These are phyloP conservation scores for Criorhina ranunculi DNA, from an alignment of 2,888 invertebrate species.

Conservation along the genomic window DNA sequence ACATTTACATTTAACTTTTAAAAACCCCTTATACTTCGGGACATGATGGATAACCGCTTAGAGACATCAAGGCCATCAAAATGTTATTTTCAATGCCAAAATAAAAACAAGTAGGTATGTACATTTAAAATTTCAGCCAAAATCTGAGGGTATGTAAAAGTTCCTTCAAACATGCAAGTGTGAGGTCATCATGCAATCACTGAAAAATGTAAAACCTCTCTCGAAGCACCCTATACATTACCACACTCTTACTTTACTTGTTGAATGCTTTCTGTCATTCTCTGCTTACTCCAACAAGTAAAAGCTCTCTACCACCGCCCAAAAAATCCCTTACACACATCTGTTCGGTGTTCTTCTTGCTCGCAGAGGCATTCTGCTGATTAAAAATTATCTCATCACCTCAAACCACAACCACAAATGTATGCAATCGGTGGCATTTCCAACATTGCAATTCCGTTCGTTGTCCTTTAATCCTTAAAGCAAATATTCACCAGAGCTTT, in stretches of 20 bases:
- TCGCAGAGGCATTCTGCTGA: not conserved
- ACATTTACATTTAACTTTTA: too few relatives aligned
- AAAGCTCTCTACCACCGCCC: slow-evolving; percentile 23
- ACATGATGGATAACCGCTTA: too few relatives aligned
- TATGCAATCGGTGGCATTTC: not conserved
- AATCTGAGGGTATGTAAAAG: too few relatives aligned
- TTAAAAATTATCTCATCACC: slow-evolving; percentile 22
- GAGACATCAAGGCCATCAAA: too few relatives aligned
- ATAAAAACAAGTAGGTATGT: too few relatives aligned
- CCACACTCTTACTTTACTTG: slow-evolving; percentile 31
- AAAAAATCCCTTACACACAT: not conserved
- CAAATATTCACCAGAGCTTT: slow-evolving; percentile 7
- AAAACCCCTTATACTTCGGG: too few relatives aligned
- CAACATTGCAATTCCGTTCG: slow-evolving; percentile 24
- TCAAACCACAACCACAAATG: slow-evolving; percentile 12
- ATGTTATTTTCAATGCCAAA: too few relatives aligned
- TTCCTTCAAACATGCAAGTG: too few relatives aligned
- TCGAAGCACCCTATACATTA: slow-evolving; percentile 14
- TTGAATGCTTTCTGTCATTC: slow-evolving; percentile 23
- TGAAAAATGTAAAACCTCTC: not conserved
- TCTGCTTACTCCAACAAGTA: slow-evolving; percentile 10
- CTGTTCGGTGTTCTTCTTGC: not conserved
- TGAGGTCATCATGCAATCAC: too few relatives aligned
- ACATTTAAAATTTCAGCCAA: too few relatives aligned
- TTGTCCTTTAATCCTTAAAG: slow-evolving; percentile 24